A percentile compares a stretch with the other conserved stretches of the same genome.
These are phyloP conservation scores for Amblyjoppa fuscipennis DNA, from an alignment of 2,888 invertebrate species.

Conservation along the genomic window DNA sequence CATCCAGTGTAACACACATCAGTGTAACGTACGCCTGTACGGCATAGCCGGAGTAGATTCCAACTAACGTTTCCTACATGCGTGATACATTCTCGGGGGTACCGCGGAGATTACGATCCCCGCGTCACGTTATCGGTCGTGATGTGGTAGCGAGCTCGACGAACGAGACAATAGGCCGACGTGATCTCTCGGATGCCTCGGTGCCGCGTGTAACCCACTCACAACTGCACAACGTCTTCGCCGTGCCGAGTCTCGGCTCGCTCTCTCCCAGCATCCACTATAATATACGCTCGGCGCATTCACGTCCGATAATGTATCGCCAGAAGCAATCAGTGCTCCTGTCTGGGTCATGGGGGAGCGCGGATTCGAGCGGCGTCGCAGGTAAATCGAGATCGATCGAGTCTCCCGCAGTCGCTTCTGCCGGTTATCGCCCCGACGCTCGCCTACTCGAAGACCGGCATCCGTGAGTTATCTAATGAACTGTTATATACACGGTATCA, in stretches of 20 bases:
- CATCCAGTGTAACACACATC: background rate
- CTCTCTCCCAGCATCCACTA: conserved; percentile 36
- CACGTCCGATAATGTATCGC: conserved; percentile 69
- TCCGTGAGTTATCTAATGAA: conserved; percentile 8
- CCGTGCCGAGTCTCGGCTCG: conserved; percentile 14
- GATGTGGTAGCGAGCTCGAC: conserved; percentile 50
- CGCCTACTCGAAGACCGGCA: conserved; percentile 14
- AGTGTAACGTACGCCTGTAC: background rate
- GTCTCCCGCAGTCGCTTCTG: conserved; percentile 1
- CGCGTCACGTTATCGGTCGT: conserved; percentile 68
- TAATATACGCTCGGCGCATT: conserved; percentile 64
- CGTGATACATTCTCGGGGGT: conserved; percentile 50
- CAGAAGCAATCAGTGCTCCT: conserved; percentile 64
- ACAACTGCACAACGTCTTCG: conserved; percentile 43
- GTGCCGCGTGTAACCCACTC: conserved; percentile 34
- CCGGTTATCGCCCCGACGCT: background rate
- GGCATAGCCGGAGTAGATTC: conserved; percentile 24
- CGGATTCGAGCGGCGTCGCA: conserved; percentile 38
- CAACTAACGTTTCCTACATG: conserved; percentile 39
- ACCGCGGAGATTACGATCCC: conserved; percentile 68
- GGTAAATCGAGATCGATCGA: conserved; percentile 35
- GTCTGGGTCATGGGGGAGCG: conserved; percentile 54
- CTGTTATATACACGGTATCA: too few relatives aligned
- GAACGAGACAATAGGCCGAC: conserved; percentile 67
- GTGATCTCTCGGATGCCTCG: conserved; percentile 40